Evolutionary conservation across 2,888 invertebrate species (phyloP).

Genomic region (Ethmia dodecea): DNA sequence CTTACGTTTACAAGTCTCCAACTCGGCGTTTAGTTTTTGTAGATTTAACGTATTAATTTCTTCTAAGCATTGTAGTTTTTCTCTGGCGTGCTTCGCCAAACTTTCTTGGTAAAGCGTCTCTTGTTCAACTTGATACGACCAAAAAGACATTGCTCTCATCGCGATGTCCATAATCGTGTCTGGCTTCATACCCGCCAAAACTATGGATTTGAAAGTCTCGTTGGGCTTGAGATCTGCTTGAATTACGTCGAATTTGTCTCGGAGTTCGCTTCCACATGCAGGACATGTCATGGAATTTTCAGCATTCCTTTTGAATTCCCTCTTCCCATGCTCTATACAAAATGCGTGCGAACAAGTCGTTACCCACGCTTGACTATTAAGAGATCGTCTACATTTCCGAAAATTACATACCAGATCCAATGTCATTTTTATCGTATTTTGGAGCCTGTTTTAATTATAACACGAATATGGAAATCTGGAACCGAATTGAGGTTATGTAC

Average conservation of each 20-base stretch:
- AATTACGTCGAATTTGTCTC: conserved; percentile 72
- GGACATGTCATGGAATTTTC: conserved; percentile 67
- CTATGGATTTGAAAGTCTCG: conserved; percentile 73
- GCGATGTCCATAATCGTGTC: conserved; percentile 75
- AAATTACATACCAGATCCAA: conserved; percentile 72
- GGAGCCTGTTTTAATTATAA: background rate
- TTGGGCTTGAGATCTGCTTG: conserved; percentile 70
- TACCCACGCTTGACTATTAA: conserved; percentile 69
- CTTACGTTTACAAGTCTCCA: conserved; percentile 66
- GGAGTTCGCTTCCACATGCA: conserved; percentile 66
- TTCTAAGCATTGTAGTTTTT: conserved; percentile 64
- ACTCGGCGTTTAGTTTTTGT: conserved; percentile 66
- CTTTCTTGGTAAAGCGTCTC: conserved; percentile 70
- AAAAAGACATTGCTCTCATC: conserved; percentile 74
- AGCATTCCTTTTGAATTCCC: conserved; percentile 61
- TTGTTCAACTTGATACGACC: conserved; percentile 74
- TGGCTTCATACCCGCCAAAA: conserved; percentile 71
- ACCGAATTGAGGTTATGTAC: conserved; percentile 14
- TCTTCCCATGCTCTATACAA: conserved; percentile 72
- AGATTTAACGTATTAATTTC: conserved; percentile 61
- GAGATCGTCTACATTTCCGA: conserved; percentile 66
- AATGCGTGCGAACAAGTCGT: conserved; percentile 77
- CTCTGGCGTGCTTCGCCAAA: conserved; percentile 62
- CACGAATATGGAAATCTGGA: background rate
- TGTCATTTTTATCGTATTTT: conserved; percentile 31